These are phyloP conservation scores for Hydropotes inermis DNA, from an alignment of 2,113 vertebrate genomes.

Conservation along the genomic window DNA sequence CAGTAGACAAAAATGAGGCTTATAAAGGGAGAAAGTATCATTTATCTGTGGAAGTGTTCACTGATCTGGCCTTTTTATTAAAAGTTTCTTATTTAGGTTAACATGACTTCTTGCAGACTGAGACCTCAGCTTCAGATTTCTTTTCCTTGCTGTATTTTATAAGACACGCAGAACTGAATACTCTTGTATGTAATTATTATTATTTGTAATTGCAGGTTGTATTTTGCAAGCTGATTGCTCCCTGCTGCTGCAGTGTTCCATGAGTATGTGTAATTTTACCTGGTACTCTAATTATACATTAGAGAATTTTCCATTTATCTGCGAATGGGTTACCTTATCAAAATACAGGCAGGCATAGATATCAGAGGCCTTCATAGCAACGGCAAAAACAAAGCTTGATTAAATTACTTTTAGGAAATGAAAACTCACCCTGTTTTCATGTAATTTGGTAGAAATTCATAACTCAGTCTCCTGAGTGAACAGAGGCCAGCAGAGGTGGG, in stretches of 20 bases:
- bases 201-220: constrained; percentile 1
- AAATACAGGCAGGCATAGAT: not conserved
- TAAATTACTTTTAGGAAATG: constrained; percentile 32
- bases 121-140: not conserved
- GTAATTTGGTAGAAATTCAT: not conserved
- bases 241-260: not conserved
- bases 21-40: constrained; percentile 1
- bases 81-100: constrained; percentile 6
- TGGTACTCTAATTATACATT: not conserved
- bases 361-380: not conserved
- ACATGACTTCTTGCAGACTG: not conserved
- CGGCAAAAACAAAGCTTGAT: not conserved
- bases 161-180: constrained; percentile 19
- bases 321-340: not conserved
- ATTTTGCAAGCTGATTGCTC: constrained; percentile 8
- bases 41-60: not conserved
- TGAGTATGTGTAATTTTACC: not conserved
- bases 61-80: not conserved
- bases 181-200: constrained; percentile 15
- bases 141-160: constrained; percentile 39
- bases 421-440: not conserved
- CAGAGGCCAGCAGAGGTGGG: not conserved
- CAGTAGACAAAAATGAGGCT: not conserved
- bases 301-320: constrained; percentile 18
- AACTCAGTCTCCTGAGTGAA: not conserved